Base-by-base conservation (phyloP, 1,140 invertebrate species). In the Zaprionus lachaisei region DNA sequence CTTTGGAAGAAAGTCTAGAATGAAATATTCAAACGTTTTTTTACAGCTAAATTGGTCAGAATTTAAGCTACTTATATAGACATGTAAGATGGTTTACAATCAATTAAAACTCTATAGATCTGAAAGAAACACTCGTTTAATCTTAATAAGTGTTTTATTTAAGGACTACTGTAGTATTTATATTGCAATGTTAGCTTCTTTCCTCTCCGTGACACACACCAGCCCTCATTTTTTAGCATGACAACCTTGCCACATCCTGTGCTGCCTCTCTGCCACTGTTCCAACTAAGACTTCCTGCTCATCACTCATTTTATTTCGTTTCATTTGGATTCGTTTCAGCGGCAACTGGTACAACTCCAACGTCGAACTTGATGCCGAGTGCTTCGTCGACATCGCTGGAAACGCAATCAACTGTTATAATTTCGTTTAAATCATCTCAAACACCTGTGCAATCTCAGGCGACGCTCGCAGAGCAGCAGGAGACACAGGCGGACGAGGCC, bases 401-500 rank as follows among this genome's bases (percentile, higher is more conserved):
- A 90, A 92, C 91, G 77, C 91, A 92, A 92, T 92, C 91, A 92
- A 92, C 91, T 92, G 91, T 92, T 86, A 92, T 92, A 92, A 92
- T 92, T 92, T 92, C 91, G 79, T 92, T 92, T 89, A 92, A 92
- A 92, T 92, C 91, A 92, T 92, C 91, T 77, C 91, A 91, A 87
- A 92, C 91, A 92, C 87, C 91, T 92, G 91, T 90, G 86, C 85
- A 86, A 77, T 87, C 91, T 87, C 91, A 91, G 81, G 69, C 73
- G 47, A 41, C 77, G 49, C 4, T 71, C 56, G 57, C 66, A 14
- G 56, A 34, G 31, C 51, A 28, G 17, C 38, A 26, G n/a, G 17
- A 15, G 44, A 34, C 17, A 24, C 34, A 20, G 9, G 17, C 2
- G n/a, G 41, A 58, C 15, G 24, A 66, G 34, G 14, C 55, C 2